Evolutionary conservation across 2,888 invertebrate genomes (phyloP).

Genomic region (Drosophila pseudotakahashii): DNA sequence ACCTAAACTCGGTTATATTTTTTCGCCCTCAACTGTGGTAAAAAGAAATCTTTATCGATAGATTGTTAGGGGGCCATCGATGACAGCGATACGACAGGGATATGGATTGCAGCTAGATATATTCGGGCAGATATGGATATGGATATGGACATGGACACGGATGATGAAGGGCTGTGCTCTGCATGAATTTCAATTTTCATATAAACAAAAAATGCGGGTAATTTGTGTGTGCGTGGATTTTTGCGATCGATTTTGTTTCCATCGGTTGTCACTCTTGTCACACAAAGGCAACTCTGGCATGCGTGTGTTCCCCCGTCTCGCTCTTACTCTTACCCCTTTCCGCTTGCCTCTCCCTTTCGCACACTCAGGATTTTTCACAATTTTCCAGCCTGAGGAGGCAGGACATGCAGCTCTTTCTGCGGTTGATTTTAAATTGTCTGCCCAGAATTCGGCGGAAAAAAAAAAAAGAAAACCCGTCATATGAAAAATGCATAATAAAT

Average conservation of each 20-base stretch:
- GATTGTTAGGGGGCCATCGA: slow-evolving; percentile 53
- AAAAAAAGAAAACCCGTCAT: slow-evolving; percentile 61
- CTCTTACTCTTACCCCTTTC: not conserved
- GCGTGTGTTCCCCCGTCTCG: slow-evolving; percentile 9
- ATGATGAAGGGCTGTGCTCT: slow-evolving; percentile 34
- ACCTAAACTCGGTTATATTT: not conserved
- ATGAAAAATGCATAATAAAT: slow-evolving; percentile 79
- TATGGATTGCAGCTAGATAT: slow-evolving; percentile 38
- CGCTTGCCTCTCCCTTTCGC: not conserved
- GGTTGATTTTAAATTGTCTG: slow-evolving; percentile 75
- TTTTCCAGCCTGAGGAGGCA: slow-evolving; percentile 20
- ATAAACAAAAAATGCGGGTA: slow-evolving; percentile 79
- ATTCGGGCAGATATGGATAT: slow-evolving; percentile 38
- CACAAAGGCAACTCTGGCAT: slow-evolving; percentile 53
- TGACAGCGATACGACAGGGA: slow-evolving; percentile 79
- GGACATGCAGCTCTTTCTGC: slow-evolving; percentile 64
- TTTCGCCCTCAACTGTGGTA: slow-evolving; percentile 4
- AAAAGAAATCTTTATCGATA: slow-evolving; percentile 56
- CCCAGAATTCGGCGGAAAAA: slow-evolving; percentile 50
- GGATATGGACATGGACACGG: slow-evolving; percentile 42
- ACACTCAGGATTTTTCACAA: not conserved
- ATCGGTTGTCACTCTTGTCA: slow-evolving; percentile 48
- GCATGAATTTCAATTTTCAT: slow-evolving; percentile 77
- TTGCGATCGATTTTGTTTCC: slow-evolving; percentile 46
- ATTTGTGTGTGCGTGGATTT: slow-evolving; percentile 60